Conservation (phyloP, 2,113 vertebrate species). For the Madoqua kirkii region DNA sequence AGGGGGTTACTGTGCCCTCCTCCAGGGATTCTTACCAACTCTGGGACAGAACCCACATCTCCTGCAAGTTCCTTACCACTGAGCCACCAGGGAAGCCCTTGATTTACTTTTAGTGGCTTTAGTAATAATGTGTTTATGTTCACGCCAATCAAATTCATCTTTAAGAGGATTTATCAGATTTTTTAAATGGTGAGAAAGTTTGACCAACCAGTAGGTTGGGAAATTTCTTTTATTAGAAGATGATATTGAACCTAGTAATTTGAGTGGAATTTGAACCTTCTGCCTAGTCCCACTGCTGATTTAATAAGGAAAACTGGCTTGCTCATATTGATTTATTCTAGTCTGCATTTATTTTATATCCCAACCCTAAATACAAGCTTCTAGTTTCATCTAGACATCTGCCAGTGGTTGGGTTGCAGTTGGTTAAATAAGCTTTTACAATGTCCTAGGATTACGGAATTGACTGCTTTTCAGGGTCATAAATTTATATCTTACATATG, state of each 20-base stretch:
- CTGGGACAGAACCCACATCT: background rate
- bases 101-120: slow-evolving; percentile 42
- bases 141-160: background rate
- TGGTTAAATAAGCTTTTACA: slow-evolving; percentile 6
- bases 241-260: slow-evolving; percentile 40
- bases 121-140: slow-evolving; percentile 51
- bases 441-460: slow-evolving; percentile 35
- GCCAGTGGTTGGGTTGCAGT: slow-evolving; percentile 36
- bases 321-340: slow-evolving; percentile 58
- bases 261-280: slow-evolving; percentile 53
- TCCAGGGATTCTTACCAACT: background rate
- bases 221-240: slow-evolving; percentile 40
- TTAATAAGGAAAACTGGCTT: slow-evolving; percentile 59
- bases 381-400: slow-evolving; percentile 52
- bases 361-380: slow-evolving; percentile 62
- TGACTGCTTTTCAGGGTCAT: slow-evolving; percentile 45
- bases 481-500: slow-evolving; percentile 14
- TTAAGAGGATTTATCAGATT: slow-evolving; percentile 38
- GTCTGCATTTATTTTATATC: slow-evolving; percentile 63
- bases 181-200: slow-evolving; percentile 49
- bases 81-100: background rate
- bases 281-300: slow-evolving; percentile 42
- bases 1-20: background rate
- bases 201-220: slow-evolving; percentile 21
- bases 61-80: background rate